These are phyloP conservation scores for Pollenia labialis DNA, from an alignment of 2,888 invertebrate species.

Conservation along the genomic window DNA sequence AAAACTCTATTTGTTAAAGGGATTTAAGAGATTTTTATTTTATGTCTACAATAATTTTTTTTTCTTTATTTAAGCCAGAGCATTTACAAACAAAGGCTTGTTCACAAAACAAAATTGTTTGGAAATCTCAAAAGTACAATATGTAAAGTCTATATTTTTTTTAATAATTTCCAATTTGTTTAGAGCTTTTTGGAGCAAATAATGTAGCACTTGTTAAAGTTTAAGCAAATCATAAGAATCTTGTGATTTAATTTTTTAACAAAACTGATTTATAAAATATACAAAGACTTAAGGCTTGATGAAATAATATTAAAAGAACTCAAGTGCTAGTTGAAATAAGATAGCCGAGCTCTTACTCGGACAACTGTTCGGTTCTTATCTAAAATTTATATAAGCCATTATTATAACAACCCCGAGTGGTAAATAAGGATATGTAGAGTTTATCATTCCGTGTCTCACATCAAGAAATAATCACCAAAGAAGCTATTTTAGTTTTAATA, in stretches of 20 bases:
- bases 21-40: slow-evolving; percentile 42
- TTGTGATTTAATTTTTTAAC: neutral
- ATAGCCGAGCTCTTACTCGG: too few relatives aligned
- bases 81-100: slow-evolving; percentile 29
- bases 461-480: too few relatives aligned
- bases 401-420: too few relatives aligned
- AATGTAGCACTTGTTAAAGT: neutral
- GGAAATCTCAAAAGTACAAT: slow-evolving; percentile 7
- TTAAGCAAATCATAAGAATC: neutral
- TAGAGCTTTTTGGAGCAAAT: slow-evolving; percentile 32
- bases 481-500: too few relatives aligned
- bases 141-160: neutral
- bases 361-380: too few relatives aligned
- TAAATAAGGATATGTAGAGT: too few relatives aligned
- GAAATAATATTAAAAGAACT: too few relatives aligned
- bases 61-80: slow-evolving; percentile 2
- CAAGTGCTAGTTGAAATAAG: too few relatives aligned
- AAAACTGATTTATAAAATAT: too few relatives aligned
- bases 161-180: slow-evolving; percentile 39
- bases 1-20: slow-evolving; percentile 38
- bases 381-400: too few relatives aligned
- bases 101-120: neutral
- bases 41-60: neutral
- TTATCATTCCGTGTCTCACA: too few relatives aligned
- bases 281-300: too few relatives aligned